phyloP scores from a whole-genome alignment of 2,888 invertebrate genomes.

The Tridacna crocea region DNA sequence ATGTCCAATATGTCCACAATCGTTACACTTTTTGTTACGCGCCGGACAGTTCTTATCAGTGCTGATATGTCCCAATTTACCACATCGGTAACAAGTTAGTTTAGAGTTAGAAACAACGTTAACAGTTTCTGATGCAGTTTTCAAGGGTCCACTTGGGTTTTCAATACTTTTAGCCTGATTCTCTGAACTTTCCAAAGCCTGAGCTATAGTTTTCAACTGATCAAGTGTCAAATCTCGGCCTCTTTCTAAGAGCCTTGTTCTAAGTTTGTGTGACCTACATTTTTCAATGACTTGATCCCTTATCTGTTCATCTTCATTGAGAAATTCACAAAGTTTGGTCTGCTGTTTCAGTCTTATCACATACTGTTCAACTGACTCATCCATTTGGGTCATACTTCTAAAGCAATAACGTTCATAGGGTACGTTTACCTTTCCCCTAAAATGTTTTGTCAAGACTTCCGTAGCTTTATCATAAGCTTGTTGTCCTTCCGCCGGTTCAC shows the following conservation, averaged over 20 bases:
- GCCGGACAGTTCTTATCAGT: constrained; percentile 31
- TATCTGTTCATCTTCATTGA: constrained; percentile 35
- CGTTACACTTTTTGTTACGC: constrained; percentile 19
- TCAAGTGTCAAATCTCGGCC: constrained; percentile 27
- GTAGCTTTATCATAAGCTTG: background rate
- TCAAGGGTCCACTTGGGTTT: background rate
- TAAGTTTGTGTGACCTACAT: background rate
- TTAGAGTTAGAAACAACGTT: background rate
- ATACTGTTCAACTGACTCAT: constrained; percentile 43
- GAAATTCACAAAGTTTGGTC: constrained; percentile 44
- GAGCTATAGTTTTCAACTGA: constrained; percentile 11
- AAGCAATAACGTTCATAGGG: constrained; percentile 13
- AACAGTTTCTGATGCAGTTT: background rate
- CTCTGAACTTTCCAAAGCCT: constrained; percentile 18
- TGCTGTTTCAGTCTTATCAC: constrained; percentile 41
- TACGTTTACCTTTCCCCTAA: constrained; percentile 11
- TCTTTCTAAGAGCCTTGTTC: background rate
- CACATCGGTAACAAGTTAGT: constrained; percentile 27
- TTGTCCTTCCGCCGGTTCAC: background rate
- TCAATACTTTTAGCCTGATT: constrained; percentile 3
- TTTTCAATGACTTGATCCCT: constrained; percentile 54
- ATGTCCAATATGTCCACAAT: constrained; percentile 30
- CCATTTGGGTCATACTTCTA: constrained; percentile 1
- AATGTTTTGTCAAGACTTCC: constrained; percentile 12
- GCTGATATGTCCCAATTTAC: constrained; percentile 22